A percentile compares a stretch with the other conserved stretches of the same genome.
These are phyloP conservation scores for Phyllostomus discolor DNA, from an alignment of 2,113 vertebrate genomes.

Conservation along the genomic window DNA sequence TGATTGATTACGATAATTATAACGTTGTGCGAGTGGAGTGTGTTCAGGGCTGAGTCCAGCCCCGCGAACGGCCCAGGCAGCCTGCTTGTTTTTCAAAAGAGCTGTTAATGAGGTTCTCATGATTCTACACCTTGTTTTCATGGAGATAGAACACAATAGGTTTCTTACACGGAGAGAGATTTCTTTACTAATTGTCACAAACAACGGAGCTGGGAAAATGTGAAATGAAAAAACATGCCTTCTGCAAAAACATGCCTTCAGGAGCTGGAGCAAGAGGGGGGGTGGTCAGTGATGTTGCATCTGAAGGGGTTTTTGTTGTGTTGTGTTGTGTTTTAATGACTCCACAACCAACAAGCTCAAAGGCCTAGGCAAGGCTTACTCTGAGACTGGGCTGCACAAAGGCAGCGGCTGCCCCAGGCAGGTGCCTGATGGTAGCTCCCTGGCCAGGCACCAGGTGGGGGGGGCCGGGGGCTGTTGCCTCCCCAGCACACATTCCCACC, in stretches of 20 bases:
- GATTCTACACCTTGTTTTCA: conserved; percentile 51
- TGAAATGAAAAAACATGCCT: not conserved
- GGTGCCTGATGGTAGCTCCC: not conserved
- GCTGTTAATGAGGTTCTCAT: conserved; percentile 64
- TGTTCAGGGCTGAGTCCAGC: conserved; percentile 42
- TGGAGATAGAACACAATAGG: not conserved
- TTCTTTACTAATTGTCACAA: conserved; percentile 57
- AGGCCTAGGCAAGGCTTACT: not conserved
- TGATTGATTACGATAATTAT: conserved; percentile 63
- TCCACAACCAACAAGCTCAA: not conserved
- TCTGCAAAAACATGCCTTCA: not conserved
- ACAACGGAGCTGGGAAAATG: not conserved
- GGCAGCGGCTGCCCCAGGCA: not conserved
- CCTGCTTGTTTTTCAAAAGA: conserved; percentile 25
- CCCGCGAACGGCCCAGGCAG: conserved; percentile 60
- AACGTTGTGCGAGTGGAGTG: not conserved
- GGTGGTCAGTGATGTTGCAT: not conserved
- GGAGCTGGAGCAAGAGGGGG: not conserved
- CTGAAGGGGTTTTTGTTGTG: not conserved
- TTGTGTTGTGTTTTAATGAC: not conserved
- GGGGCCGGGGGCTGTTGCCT: no score
- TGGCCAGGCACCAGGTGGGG: rapidly evolving
- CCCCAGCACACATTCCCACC: rapidly evolving
- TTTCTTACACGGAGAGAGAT: conserved; percentile 45
- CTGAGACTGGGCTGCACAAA: not conserved